Base-by-base conservation (phyloP, 2,888 invertebrate species). In the Drosophila kambysellisi region DNA sequence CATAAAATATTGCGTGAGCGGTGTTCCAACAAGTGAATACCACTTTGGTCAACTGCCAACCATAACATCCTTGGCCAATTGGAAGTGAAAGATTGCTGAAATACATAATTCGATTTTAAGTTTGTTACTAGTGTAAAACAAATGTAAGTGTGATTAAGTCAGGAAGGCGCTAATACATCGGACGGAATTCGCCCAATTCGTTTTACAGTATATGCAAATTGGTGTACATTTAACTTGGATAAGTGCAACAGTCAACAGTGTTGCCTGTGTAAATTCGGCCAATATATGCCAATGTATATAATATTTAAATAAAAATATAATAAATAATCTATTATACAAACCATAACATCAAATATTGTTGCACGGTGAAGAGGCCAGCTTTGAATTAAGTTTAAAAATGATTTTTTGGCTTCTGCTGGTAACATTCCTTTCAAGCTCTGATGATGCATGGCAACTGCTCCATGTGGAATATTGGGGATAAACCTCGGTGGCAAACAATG, bases 261-360 rank as follows among this genome's bases (percentile, higher is more conserved):
- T 17, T 39, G 3, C 39, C 8, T 17, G 2, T 8, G 39, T 39
- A 39, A 9, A 39, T 39, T 46, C 7, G 20, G 46, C 12, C 2
- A 46, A 4, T 20, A 4, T 12, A 20, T 12, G 4, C 17, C n/a
- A 35, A 41, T 3, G 0, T 15, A 50, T 8, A n/a, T n/a, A n/a
- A n/a, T 48, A 5, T 17, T 29, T 29, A 9, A 29, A 17, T 25
- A 50, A 0, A 29, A 17, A 17, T 15, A 29, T 50, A 32, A 57
- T 32, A 15, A 3, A 5, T 25, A 30, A 39, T 33, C 32, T 41
- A 4, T 29, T 29, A 37, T 29, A 39, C 94, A 94, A 91, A 97
- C 97, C 96, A 97, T 97, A 50, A 99, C 98, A 93, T 98, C 98
- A 92, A 98, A 99, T 90, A 99, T 97, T 56, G 98, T 98, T 20